Conservation (phyloP, 2,888 invertebrate species). For the Chloromyia formosa region DNA sequence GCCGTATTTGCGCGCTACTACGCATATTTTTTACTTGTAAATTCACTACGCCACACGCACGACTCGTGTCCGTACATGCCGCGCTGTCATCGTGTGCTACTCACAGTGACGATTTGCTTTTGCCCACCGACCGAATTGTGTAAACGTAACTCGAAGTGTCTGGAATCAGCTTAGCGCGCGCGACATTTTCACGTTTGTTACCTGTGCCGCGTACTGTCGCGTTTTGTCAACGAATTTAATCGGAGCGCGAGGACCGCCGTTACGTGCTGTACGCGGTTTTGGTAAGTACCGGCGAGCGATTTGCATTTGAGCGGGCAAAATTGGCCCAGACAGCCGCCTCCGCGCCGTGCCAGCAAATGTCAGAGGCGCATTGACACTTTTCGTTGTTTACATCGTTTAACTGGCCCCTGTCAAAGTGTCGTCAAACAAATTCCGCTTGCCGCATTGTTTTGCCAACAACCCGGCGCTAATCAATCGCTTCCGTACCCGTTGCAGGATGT, state of each 20-base stretch:
- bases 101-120: conserved; percentile 14
- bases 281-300: conserved; percentile 20
- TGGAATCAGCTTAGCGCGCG: neutral
- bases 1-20: conserved; percentile 23
- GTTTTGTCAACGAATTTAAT: neutral
- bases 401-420: conserved; percentile 40
- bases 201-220: conserved; percentile 6
- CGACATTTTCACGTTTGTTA: neutral
- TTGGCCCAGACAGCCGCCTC: conserved; percentile 22
- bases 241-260: neutral
- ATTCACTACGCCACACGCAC: neutral
- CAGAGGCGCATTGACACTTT: conserved; percentile 46
- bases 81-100: neutral
- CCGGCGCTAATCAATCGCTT: conserved; percentile 8
- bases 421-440: conserved; percentile 41
- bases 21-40: conserved; percentile 5
- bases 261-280: neutral
- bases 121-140: conserved; percentile 24
- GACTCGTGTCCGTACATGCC: neutral
- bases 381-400: conserved; percentile 48
- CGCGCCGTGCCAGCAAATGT: conserved; percentile 15
- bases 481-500: conserved; percentile 48
- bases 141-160: conserved; percentile 24
- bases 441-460: conserved; percentile 27
- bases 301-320: conserved; percentile 22